These are phyloP conservation scores for Mnemiopsis leidyi DNA, from an alignment of 37 sponge, comb jelly and placozoan genomes.

Conservation along the genomic window DNA sequence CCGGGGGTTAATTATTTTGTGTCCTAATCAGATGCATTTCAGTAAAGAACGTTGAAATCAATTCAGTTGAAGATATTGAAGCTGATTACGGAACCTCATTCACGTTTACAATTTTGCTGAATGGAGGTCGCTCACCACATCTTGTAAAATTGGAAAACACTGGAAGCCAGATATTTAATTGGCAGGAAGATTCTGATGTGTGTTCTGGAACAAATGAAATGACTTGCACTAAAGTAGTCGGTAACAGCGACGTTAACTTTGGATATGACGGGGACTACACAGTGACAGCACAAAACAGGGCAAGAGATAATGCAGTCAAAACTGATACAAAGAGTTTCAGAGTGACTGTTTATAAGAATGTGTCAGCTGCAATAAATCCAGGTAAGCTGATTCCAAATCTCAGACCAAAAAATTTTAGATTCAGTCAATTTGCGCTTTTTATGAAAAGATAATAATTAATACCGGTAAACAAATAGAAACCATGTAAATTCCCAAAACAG, in stretches of 20 bases:
- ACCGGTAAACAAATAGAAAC: too few relatives aligned
- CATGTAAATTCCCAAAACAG: too few relatives aligned
- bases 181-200: neutral
- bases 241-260: neutral
- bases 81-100: neutral
- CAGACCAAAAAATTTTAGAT: too few relatives aligned
- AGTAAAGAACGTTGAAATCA: neutral
- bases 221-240: neutral
- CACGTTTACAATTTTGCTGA: neutral
- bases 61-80: neutral
- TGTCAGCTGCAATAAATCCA: neutral
- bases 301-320: neutral
- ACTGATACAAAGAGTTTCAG: neutral
- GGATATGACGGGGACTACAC: neutral
- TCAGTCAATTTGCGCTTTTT: too few relatives aligned
- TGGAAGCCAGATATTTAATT: neutral
- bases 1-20: too few relatives aligned
- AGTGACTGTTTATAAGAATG: neutral
- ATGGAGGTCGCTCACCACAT: neutral
- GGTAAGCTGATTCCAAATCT: neutral
- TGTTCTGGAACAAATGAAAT: constrained; percentile 28
- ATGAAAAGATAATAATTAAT: too few relatives aligned
- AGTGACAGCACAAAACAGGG: neutral
- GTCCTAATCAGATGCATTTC: too few relatives aligned
- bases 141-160: neutral